Conservation (phyloP, 2,113 vertebrate genomes). For the Bubo bubo region DNA sequence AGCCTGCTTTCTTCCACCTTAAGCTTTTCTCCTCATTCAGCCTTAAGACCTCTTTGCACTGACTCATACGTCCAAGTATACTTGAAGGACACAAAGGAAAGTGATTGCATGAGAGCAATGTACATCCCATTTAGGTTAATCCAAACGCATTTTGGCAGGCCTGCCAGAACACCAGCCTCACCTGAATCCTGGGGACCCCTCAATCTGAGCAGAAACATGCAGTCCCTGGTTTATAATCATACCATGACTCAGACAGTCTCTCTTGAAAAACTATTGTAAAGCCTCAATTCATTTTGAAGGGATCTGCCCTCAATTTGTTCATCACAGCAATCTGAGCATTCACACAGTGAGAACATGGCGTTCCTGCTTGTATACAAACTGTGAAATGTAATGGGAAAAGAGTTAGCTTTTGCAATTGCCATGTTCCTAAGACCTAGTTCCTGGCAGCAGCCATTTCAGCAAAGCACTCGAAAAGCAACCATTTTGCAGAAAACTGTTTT, state of each 20-base stretch:
- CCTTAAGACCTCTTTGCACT: not conserved
- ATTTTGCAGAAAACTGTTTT: not conserved
- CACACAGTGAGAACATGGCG: not conserved
- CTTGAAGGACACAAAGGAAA: not conserved
- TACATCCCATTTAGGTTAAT: not conserved
- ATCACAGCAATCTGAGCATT: not conserved
- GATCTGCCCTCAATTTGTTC: slow-evolving; percentile 23
- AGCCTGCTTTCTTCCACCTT: not conserved
- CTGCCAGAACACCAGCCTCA: not conserved
- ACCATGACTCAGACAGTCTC: not conserved
- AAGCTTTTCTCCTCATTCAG: not conserved
- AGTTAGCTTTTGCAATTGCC: not conserved
- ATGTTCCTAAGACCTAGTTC: not conserved
- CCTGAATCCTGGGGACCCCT: not conserved
- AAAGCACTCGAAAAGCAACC: not conserved
- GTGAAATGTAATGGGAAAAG: not conserved
- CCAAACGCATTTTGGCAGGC: not conserved
- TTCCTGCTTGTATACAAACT: not conserved
- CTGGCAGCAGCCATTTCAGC: not conserved
- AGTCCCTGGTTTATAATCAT: not conserved
- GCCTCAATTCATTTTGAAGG: not conserved
- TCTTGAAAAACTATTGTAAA: not conserved
- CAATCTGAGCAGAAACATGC: not conserved
- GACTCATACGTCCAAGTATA: not conserved
- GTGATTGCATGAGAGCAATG: accelerated